A percentile compares a stretch with the other conserved stretches of the same genome.
Conservation (phyloP, 1,140 invertebrate genomes). For the Drosophila serrata region DNA sequence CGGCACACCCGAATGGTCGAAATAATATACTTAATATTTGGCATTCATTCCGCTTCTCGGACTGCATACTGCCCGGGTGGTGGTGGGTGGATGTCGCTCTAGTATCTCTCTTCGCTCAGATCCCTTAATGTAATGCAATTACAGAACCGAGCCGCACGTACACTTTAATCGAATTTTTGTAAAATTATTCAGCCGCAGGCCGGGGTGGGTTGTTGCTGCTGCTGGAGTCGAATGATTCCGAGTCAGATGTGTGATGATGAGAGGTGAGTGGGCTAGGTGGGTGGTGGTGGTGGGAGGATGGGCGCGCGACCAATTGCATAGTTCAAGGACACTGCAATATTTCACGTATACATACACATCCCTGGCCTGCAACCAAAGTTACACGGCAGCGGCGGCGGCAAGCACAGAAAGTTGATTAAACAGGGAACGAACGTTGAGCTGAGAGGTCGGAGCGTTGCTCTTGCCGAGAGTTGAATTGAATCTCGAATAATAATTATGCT, state of each 20-base stretch:
- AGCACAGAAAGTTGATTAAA: conserved; percentile 68
- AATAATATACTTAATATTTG: conserved; percentile 6
- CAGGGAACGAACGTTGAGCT: conserved; percentile 43
- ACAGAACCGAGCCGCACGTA: conserved; percentile 37
- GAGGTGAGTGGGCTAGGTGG: neutral
- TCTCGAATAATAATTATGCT: neutral
- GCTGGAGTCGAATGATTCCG: conserved; percentile 13
- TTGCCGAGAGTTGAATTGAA: neutral
- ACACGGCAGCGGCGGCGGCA: conserved; percentile 19
- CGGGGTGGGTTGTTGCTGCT: conserved; percentile 40
- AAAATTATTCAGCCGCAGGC: conserved; percentile 61
- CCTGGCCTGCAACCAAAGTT: conserved; percentile 36
- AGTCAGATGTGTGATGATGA: conserved; percentile 18
- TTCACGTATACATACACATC: conserved; percentile 74
- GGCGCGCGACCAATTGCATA: conserved; percentile 70
- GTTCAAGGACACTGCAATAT: conserved; percentile 81
- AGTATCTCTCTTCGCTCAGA: conserved; percentile 2
- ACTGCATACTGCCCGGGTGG: conserved; percentile 13
- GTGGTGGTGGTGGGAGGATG: conserved; percentile 25
- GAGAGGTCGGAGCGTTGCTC: conserved; percentile 34
- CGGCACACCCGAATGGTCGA: conserved; percentile 1
- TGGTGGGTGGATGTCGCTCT: conserved; percentile 9
- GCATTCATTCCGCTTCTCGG: conserved; percentile 22
- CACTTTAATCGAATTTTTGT: conserved; percentile 74
- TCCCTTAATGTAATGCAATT: conserved; percentile 73